Evolutionary conservation across 2,113 vertebrate species (phyloP).

Genomic region (Gracilinanus agilis): DNA sequence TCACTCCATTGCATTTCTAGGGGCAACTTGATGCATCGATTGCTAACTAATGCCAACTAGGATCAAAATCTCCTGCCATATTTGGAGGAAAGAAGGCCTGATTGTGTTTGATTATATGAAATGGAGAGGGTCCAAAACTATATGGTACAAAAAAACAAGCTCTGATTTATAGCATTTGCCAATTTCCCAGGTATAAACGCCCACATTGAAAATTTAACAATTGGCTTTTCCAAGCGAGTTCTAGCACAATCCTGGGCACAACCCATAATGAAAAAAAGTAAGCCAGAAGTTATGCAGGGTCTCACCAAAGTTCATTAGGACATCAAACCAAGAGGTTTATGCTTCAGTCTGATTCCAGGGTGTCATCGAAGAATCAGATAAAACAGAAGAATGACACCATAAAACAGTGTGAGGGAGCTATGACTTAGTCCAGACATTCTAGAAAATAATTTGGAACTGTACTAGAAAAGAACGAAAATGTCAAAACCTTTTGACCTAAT

Average conservation of each 20-base stretch:
- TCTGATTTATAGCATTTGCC: background rate
- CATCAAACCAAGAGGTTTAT: background rate
- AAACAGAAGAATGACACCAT: background rate
- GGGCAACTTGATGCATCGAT: background rate
- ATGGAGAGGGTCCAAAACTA: background rate
- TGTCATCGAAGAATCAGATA: background rate
- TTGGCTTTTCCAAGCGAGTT: background rate
- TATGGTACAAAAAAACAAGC: background rate
- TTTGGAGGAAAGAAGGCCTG: background rate
- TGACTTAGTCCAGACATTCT: background rate
- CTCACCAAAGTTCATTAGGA: background rate
- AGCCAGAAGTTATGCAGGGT: background rate
- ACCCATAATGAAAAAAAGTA: background rate
- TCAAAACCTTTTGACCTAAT: background rate
- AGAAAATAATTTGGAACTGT: background rate
- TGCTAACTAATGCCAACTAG: background rate
- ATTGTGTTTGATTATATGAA: background rate
- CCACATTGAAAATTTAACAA: background rate
- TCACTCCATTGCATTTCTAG: background rate
- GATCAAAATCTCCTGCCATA: background rate
- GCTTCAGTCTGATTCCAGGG: background rate
- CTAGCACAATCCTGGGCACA: background rate
- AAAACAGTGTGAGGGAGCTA: background rate
- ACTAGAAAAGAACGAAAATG: background rate
- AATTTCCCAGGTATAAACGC: background rate